These are phyloP conservation scores for Erebia ligea DNA, from an alignment of 2,888 invertebrate genomes.

Conservation along the genomic window DNA sequence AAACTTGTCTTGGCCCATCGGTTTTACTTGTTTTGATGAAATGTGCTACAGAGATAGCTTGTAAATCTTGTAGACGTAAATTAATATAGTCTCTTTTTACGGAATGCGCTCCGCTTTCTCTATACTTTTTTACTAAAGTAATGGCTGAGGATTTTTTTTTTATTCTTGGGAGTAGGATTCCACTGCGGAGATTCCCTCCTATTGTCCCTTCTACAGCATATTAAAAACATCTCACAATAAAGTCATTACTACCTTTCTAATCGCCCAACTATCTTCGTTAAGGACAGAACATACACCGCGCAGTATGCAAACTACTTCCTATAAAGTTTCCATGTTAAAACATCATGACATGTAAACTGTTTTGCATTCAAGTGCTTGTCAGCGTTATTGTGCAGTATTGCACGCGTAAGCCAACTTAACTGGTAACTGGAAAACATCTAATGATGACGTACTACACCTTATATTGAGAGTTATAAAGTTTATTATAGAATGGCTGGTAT, in stretches of 20 bases:
- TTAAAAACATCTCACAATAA: conserved; percentile 21
- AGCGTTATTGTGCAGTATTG: conserved; percentile 74
- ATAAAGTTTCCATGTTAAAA: conserved; percentile 68
- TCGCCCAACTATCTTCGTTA: conserved; percentile 23
- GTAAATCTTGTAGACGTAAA: no score
- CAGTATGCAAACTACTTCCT: conserved; percentile 56
- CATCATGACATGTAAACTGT: conserved; percentile 70
- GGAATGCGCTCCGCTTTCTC: no score
- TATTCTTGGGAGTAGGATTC: not conserved
- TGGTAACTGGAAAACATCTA: conserved; percentile 26
- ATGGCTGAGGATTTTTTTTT: not conserved
- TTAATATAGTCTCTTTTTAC: no score
- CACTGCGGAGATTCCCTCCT: not conserved
- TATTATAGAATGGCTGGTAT: conserved; percentile 44
- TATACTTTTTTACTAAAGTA: no score
- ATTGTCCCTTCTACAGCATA: conserved; percentile 13
- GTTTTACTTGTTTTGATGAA: no score
- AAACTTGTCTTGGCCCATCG: no score
- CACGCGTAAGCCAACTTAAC: conserved; percentile 46
- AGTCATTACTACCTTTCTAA: conserved; percentile 25
- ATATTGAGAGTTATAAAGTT: conserved; percentile 37
- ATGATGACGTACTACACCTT: conserved; percentile 43
- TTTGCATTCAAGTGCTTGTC: conserved; percentile 78
- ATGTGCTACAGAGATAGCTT: no score
- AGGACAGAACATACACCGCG: conserved; percentile 51